Percentiles rank a stretch among this genome's conserved stretches.
These are phyloP conservation scores for Drosophila nikananu DNA, from an alignment of 1,140 invertebrate genomes.

Conservation along the genomic window DNA sequence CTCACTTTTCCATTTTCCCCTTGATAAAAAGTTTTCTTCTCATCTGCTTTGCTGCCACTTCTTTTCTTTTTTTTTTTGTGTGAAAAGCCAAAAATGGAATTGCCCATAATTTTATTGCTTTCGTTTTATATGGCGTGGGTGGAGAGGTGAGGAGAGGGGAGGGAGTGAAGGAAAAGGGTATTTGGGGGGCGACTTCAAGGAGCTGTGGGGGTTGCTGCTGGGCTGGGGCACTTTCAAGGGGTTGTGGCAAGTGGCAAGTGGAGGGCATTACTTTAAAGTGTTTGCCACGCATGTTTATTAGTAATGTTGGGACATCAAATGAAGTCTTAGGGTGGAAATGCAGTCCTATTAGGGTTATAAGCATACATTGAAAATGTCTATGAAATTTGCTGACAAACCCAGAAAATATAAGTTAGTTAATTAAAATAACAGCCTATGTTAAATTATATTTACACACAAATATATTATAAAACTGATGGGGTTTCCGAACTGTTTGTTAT, in stretches of 20 bases:
- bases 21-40: slow-evolving; percentile 33
- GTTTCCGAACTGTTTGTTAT: background rate
- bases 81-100: slow-evolving; percentile 77
- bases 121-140: slow-evolving; percentile 39
- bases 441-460: background rate
- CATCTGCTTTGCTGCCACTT: slow-evolving; percentile 1
- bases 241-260: slow-evolving; percentile 13
- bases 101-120: slow-evolving; percentile 77
- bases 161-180: slow-evolving; percentile 18
- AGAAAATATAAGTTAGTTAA: background rate
- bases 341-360: background rate
- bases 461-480: background rate
- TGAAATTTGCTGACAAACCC: background rate
- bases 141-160: background rate
- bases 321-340: background rate
- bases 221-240: background rate
- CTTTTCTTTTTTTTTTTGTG: slow-evolving; percentile 44
- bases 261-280: slow-evolving; percentile 44
- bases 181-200: background rate
- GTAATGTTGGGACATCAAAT: background rate
- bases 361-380: background rate
- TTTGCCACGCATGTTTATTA: slow-evolving; percentile 35
- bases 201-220: background rate
- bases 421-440: background rate
- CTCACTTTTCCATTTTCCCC: slow-evolving; percentile 40